Evolutionary conservation across 2,888 invertebrate genomes (phyloP), one percentile per base, ranked within the genome.

Genomic region (Sphinx pinastri): DNA sequence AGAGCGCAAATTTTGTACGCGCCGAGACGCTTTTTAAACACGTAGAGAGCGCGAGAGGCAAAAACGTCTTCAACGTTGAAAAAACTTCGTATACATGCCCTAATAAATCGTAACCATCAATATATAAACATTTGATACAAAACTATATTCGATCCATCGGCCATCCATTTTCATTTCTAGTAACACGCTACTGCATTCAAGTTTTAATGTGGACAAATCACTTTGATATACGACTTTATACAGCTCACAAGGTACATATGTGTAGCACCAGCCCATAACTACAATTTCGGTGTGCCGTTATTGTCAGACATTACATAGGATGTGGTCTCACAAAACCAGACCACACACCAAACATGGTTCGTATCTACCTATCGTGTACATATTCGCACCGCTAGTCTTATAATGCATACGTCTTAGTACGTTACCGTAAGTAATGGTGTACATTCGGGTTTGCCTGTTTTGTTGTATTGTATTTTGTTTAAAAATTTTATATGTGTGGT

Each of bases 201-300:
- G 63, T 49, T 63, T 63, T 49, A 63, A 63, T 47, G 13, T 49
- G 63, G 47, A 63, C 63, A 63, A 63, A 63, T 63, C 63, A 63
- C 63, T 63, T 63, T 63, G 63, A 63, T 49, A 63, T 63, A 63
- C 19, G 49, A 47, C 63, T 49, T 19, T 16, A 63, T 63, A 63
- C 19, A 63, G 58, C 58, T 58, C 25, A 58, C 58, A 58, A 38
- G 58, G 58, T 58, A 60, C 16, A 45, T 47, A 63, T 47, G 63
- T 63, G 63, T 49, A 63, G 49, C 63, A 12, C 63, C 16, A 63
- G 63, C 63, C 63, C 63, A 63, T 63, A 63, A 63, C 63, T 63
- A 63, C 63, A 63, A 63, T 63, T 63, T 63, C 63, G 55, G 63
- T 63, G 63, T 63, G 63, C 63, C 63, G 63, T 63, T 63, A 63